Conservation (phyloP, 2,797 vertebrate species). For the Mormyrops attenuatus region DNA sequence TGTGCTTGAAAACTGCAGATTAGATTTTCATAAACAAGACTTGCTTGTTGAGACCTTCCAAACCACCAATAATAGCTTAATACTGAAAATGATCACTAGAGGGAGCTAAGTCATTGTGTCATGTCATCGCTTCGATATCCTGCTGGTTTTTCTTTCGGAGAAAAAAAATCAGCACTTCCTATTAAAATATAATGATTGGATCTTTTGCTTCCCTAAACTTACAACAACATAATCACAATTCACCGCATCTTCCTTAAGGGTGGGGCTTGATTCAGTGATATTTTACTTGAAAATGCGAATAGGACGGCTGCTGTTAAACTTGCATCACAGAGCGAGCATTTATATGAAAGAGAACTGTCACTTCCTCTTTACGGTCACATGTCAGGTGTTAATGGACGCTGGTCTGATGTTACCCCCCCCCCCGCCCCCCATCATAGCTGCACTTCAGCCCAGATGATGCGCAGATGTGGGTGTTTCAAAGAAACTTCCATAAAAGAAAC, state of each 20-base stretch:
- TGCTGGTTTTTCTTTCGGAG: slow-evolving; percentile 28
- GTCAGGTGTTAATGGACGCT: slow-evolving; percentile 37
- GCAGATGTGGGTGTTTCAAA: slow-evolving; percentile 51
- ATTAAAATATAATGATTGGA: slow-evolving; percentile 70
- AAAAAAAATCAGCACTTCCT: slow-evolving; percentile 52
- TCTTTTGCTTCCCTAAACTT: slow-evolving; percentile 35
- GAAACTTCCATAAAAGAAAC: slow-evolving; percentile 58
- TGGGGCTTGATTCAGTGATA: slow-evolving; percentile 62
- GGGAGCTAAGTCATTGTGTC: slow-evolving; percentile 87
- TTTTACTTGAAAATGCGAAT: slow-evolving; percentile 68
- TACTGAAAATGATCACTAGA: slow-evolving; percentile 71
- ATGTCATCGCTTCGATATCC: slow-evolving; percentile 52
- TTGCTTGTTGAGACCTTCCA: background rate
- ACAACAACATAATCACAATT: slow-evolving; percentile 33
- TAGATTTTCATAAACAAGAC: slow-evolving; percentile 1
- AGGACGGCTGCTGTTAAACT: slow-evolving; percentile 53
- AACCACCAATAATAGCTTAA: background rate
- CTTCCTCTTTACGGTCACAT: slow-evolving; percentile 66
- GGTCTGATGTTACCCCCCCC: slow-evolving; percentile 11
- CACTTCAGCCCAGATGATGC: slow-evolving; percentile 42
- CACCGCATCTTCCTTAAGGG: slow-evolving; percentile 46
- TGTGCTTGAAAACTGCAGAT: slow-evolving; percentile 6
- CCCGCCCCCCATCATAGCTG: background rate
- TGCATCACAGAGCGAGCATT: slow-evolving; percentile 69
- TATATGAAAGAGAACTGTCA: slow-evolving; percentile 60